These are phyloP conservation scores for Ethmia dodecea DNA, from an alignment of 2,888 invertebrate species.

Conservation along the genomic window DNA sequence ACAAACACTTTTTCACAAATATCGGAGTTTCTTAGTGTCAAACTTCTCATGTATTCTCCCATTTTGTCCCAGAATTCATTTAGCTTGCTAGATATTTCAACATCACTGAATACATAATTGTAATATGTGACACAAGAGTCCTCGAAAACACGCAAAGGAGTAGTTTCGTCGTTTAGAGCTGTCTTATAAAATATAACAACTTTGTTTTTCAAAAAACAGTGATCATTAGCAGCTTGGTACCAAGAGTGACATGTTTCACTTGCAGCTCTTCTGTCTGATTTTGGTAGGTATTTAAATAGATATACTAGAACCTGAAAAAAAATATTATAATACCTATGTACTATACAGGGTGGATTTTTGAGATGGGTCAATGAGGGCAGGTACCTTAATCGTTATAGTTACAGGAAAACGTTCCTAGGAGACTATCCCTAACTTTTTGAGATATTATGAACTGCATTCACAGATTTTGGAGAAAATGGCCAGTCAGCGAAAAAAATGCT, in stretches of 20 bases:
- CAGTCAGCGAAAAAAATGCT: too few species aligned
- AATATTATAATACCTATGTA: too few species aligned
- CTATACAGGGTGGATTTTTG: too few species aligned
- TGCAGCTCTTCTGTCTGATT: constrained; percentile 81
- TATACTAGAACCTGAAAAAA: constrained; percentile 79
- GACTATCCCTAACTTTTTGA: too few species aligned
- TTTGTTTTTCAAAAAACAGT: constrained; percentile 74
- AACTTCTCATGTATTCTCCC: constrained; percentile 73
- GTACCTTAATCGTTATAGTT: too few species aligned
- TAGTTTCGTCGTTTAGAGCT: constrained; percentile 50
- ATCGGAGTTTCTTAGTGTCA: constrained; percentile 79
- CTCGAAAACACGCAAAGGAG: constrained; percentile 51
- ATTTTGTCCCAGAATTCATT: constrained; percentile 76
- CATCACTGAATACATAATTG: constrained; percentile 73
- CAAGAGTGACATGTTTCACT: constrained; percentile 81
- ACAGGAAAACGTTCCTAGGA: too few species aligned
- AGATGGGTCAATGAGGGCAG: too few species aligned
- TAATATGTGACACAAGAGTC: constrained; percentile 59
- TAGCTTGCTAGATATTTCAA: constrained; percentile 70
- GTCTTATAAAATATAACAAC: constrained; percentile 66
- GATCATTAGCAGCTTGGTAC: constrained; percentile 82
- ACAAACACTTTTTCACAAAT: constrained; percentile 80
- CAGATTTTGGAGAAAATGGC: too few species aligned
- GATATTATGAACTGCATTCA: too few species aligned
- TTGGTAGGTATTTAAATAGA: constrained; percentile 79